Percentiles rank a stretch among this genome's conserved stretches.
These are phyloP conservation scores for Urocolius indicus DNA, from an alignment of 2,113 vertebrate genomes.

Conservation along the genomic window DNA sequence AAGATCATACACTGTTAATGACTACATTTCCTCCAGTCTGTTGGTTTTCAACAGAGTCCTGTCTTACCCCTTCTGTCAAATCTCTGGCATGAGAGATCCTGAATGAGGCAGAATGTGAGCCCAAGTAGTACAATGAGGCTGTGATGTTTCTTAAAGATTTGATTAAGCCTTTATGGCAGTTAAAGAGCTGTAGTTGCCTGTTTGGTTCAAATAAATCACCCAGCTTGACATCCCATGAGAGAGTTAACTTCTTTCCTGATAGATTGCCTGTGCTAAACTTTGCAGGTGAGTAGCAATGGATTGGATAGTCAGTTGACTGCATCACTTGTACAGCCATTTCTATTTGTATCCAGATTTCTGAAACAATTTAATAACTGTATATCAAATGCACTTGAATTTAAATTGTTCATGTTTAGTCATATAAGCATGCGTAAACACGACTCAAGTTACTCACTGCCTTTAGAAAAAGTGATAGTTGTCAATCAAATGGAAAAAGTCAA, in stretches of 20 bases:
- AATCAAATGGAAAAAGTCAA: background rate
- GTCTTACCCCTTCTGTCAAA: background rate
- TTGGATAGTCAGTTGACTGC: background rate
- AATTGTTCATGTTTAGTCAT: background rate
- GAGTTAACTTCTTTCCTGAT: background rate
- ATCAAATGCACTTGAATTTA: background rate
- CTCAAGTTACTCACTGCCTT: background rate
- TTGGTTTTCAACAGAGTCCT: background rate
- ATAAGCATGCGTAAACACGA: background rate
- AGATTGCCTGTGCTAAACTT: background rate
- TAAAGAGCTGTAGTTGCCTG: background rate
- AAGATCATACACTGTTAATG: background rate
- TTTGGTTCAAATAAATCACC: background rate
- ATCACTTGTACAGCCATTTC: background rate
- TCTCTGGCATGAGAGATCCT: background rate
- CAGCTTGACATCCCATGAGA: background rate
- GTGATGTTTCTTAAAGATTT: background rate
- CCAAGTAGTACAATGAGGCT: background rate
- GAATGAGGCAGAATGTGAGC: background rate
- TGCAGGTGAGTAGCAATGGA: background rate
- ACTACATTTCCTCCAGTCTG: background rate
- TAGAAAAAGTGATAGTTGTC: background rate
- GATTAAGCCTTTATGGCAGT: background rate
- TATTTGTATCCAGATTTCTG: background rate
- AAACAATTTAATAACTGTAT: background rate